phyloP scores from a whole-genome alignment of 1,140 invertebrate genomes.

The Ooceraea biroi region DNA sequence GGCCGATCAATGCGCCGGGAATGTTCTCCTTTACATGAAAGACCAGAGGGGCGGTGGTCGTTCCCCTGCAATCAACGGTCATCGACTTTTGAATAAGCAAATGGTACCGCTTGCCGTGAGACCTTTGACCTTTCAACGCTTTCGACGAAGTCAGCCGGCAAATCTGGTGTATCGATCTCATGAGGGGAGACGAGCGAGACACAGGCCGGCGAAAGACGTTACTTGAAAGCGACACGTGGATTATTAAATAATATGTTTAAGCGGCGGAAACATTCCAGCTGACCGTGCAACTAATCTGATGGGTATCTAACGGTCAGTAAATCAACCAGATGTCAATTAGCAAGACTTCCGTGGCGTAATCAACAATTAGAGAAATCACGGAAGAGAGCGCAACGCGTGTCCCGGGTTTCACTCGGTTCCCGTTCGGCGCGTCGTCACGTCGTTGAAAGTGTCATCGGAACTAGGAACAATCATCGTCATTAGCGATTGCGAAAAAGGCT shows the following conservation, averaged over 20 bases:
- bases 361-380: background rate
- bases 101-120: background rate
- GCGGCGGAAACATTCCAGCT: background rate
- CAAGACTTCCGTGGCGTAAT: background rate
- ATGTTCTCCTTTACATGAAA: constrained; percentile 93
- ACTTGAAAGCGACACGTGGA: background rate
- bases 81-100: constrained; percentile 59
- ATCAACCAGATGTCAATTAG: background rate
- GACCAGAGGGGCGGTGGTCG: constrained; percentile 89
- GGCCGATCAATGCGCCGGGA: constrained; percentile 91
- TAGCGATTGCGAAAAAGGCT: background rate
- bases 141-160: background rate
- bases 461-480: background rate
- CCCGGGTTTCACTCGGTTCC: background rate
- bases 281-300: background rate
- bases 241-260: background rate
- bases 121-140: constrained; percentile 52
- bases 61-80: constrained; percentile 86
- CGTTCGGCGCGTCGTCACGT: background rate
- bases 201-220: background rate
- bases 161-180: constrained; percentile 47
- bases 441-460: background rate
- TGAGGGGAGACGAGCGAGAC: background rate
- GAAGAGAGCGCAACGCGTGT: background rate
- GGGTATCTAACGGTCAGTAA: background rate